Percentiles rank a stretch among this genome's conserved stretches.
phyloP scores from a whole-genome alignment of 2,113 vertebrate species.

The Grus americana region DNA sequence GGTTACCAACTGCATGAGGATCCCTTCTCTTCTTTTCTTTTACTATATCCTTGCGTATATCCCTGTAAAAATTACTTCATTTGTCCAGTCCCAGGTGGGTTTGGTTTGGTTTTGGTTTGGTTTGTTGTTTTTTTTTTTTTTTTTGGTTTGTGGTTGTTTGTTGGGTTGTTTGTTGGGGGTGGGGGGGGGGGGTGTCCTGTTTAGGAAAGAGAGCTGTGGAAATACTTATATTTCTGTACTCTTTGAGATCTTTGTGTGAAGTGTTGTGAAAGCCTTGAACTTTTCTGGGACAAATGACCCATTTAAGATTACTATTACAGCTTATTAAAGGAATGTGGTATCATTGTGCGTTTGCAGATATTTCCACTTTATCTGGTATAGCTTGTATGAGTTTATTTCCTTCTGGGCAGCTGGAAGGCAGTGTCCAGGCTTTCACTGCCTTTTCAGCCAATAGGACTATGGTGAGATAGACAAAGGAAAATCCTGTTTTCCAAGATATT shows the following conservation, averaged over 20 bases:
- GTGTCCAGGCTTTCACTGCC: background rate
- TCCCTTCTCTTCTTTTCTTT: background rate
- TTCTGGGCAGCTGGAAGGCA: background rate
- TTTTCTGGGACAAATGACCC: background rate
- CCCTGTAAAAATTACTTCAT: background rate
- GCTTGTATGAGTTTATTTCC: background rate
- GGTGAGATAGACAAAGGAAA: background rate
- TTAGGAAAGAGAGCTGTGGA: background rate
- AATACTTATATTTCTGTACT: background rate
- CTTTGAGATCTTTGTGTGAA: background rate
- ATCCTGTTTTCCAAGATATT: background rate
- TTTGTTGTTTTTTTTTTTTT: too few species aligned
- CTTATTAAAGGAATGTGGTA: background rate
- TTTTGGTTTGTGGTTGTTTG: too few species aligned
- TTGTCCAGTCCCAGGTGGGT: background rate
- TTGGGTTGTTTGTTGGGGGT: background rate
- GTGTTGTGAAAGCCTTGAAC: background rate
- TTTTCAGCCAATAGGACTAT: background rate
- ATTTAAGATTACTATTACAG: background rate
- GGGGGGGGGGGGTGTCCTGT: rapidly evolving
- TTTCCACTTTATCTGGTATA: background rate
- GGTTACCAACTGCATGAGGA: background rate
- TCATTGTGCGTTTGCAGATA: background rate
- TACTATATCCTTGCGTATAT: background rate
- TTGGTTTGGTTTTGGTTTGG: too few species aligned